Evolutionary conservation across 35 echinoderm and acorn worm species (phyloP).

Genomic region (Ophioderma brevispina): DNA sequence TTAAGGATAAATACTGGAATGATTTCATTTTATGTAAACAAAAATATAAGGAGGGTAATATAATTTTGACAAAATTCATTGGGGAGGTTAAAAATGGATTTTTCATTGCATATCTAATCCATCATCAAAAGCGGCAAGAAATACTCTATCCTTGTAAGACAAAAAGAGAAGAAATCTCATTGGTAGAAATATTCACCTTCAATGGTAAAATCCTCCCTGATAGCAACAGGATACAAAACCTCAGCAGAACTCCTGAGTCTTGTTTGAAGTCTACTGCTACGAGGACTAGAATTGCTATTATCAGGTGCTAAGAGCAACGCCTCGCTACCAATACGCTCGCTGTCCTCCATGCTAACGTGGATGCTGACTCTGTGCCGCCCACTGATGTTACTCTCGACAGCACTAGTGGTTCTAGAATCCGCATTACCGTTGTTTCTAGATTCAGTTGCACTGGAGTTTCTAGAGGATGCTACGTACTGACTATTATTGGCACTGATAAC

Average conservation of each 20-base stretch:
- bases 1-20: too few relatives aligned
- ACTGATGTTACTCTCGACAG: not conserved
- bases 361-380: not conserved
- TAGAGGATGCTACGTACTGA: not conserved
- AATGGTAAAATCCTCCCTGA: conserved; percentile 67
- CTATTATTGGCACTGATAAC: not conserved
- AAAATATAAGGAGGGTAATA: too few relatives aligned
- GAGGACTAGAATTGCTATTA: not conserved
- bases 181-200: conserved; percentile 67
- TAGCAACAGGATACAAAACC: conserved; percentile 26
- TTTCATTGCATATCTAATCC: too few relatives aligned
- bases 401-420: not conserved
- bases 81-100: too few relatives aligned
- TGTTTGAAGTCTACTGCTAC: not conserved
- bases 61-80: too few relatives aligned
- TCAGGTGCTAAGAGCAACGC: not conserved
- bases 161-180: too few relatives aligned
- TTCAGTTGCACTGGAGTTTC: not conserved
- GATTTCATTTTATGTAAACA: too few relatives aligned
- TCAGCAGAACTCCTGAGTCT: not conserved
- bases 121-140: too few relatives aligned
- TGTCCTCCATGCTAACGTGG: conserved; percentile 5
- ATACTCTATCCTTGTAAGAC: not conserved
- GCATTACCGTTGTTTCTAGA: not conserved
- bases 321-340: not conserved